Conservation (phyloP, 1,140 invertebrate genomes). For the Heliconius nattereri region DNA sequence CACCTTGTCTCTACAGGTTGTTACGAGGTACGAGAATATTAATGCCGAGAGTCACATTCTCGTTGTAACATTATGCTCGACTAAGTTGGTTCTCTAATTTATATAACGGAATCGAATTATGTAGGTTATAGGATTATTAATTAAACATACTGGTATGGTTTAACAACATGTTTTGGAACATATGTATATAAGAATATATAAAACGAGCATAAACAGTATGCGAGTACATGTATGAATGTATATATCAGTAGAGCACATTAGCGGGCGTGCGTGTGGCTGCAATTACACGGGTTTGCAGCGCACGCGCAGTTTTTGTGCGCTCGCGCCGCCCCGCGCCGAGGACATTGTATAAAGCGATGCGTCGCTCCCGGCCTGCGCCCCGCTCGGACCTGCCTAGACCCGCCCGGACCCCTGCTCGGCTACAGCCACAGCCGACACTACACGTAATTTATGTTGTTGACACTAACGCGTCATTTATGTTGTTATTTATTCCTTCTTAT, state of each 20-base stretch:
- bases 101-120: not conserved
- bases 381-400: not conserved
- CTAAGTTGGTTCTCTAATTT: not conserved
- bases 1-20: conserved; percentile 27
- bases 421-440: too few species aligned
- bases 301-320: conserved; percentile 36
- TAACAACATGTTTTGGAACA: not conserved
- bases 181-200: too few species aligned
- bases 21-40: conserved; percentile 22
- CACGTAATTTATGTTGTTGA: too few species aligned
- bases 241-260: not conserved
- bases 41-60: conserved; percentile 2
- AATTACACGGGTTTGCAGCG: conserved; percentile 36
- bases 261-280: conserved; percentile 30
- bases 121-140: not conserved
- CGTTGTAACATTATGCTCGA: not conserved
- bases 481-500: not conserved
- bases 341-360: conserved; percentile 26
- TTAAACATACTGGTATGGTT: not conserved
- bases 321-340: conserved; percentile 7
- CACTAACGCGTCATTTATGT: not conserved
- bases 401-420: not conserved
- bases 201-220: not conserved
- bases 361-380: not conserved
- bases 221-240: not conserved